phyloP scores from a whole-genome alignment of 2,113 vertebrate genomes.

The Paramisgurnus dabryanus region DNA sequence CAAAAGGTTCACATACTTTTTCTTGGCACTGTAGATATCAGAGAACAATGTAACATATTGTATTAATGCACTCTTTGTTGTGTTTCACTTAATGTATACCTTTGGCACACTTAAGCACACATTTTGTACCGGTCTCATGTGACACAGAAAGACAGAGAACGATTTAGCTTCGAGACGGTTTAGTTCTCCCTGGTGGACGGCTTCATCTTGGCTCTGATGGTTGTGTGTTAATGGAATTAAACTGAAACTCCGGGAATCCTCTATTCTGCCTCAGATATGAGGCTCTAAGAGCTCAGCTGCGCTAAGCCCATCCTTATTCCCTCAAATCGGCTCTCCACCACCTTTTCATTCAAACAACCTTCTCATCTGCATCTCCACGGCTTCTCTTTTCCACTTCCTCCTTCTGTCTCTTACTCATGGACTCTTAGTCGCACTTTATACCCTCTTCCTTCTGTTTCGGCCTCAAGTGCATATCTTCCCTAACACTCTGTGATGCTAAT shows the following conservation, averaged over 20 bases:
- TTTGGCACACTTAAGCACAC: not conserved
- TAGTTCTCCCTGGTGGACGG: constrained; percentile 23
- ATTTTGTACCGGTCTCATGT: not conserved
- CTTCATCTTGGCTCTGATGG: constrained; percentile 36
- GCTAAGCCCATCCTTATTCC: constrained; percentile 40
- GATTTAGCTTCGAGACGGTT: constrained; percentile 17
- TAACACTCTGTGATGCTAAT: constrained; percentile 67
- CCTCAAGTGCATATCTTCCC: constrained; percentile 48
- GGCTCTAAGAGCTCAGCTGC: constrained; percentile 30
- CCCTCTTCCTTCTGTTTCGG: constrained; percentile 29
- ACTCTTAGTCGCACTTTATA: constrained; percentile 20
- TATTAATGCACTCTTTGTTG: not conserved
- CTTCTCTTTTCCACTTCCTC: constrained; percentile 8
- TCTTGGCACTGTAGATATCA: no score
- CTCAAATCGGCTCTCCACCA: constrained; percentile 38
- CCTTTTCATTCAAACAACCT: constrained; percentile 52
- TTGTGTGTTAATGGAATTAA: constrained; percentile 46
- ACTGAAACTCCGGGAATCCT: constrained; percentile 40
- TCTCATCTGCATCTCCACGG: constrained; percentile 55
- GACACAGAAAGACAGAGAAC: not conserved
- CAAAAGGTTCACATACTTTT: no score
- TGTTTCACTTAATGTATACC: not conserved
- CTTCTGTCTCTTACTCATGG: constrained; percentile 30
- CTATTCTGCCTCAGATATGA: constrained; percentile 28
- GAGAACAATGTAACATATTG: no score